A percentile compares a stretch with the other conserved stretches of the same genome.
These are phyloP conservation scores for Prochilodus magdalenae DNA, from an alignment of 2,113 vertebrate genomes.

Conservation along the genomic window DNA sequence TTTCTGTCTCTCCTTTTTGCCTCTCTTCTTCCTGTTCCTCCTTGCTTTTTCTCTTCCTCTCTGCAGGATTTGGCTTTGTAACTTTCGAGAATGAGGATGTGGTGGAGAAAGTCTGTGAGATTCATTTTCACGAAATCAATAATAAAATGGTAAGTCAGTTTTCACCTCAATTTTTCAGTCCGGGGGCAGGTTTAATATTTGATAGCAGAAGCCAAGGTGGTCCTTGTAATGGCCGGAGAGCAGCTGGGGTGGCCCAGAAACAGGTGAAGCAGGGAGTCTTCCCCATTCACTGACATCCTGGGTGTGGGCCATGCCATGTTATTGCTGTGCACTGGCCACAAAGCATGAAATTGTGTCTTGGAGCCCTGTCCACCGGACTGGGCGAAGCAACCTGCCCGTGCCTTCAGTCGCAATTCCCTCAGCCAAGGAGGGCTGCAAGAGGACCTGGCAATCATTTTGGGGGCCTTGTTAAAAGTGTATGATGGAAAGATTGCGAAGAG, in stretches of 20 bases:
- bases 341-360: slow-evolving; percentile 70
- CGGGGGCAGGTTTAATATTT: slow-evolving; percentile 61
- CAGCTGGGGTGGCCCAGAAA: slow-evolving; percentile 26
- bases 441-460: slow-evolving; percentile 53
- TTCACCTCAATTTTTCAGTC: slow-evolving; percentile 60
- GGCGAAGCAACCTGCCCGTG: slow-evolving; percentile 49
- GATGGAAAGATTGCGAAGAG: slow-evolving; percentile 54
- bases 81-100: slow-evolving; percentile 93
- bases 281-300: slow-evolving; percentile 38
- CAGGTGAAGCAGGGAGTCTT: slow-evolving; percentile 31
- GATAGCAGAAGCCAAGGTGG: slow-evolving; percentile 43
- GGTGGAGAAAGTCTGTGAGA: slow-evolving; percentile 95
- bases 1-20: background rate
- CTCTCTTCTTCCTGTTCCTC: slow-evolving; percentile 11
- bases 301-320: slow-evolving; percentile 47
- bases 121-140: slow-evolving; percentile 96
- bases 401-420: slow-evolving; percentile 44
- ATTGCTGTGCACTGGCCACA: slow-evolving; percentile 63
- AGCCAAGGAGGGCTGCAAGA: slow-evolving; percentile 48
- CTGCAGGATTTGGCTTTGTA: slow-evolving; percentile 89
- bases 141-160: slow-evolving; percentile 91
- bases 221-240: slow-evolving; percentile 33
- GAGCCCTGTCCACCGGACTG: slow-evolving; percentile 54
- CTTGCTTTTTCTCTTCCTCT: slow-evolving; percentile 19
- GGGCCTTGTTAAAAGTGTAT: slow-evolving; percentile 57